Evolutionary conservation across 2,113 vertebrate species (phyloP), one percentile per base, ranked within the genome.

Genomic region (Oriolus oriolus): DNA sequence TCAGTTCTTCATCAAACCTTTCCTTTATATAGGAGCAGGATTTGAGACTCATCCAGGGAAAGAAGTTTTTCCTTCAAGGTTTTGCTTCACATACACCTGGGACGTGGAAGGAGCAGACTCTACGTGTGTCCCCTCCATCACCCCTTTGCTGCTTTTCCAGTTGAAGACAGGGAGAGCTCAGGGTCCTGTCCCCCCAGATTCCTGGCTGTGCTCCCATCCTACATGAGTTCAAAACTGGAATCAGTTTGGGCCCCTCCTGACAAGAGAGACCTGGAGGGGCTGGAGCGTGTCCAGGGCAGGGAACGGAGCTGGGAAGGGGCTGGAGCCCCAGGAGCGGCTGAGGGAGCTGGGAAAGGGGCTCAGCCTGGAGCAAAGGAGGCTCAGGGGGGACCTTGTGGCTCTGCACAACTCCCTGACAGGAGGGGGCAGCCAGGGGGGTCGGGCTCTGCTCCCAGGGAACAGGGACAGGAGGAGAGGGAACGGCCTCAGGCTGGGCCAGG

Each of bases 101-200:
- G 47, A 42, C 3, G 4, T 0, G 2, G 49, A 63, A 31, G 35
- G 35, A 68, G 9, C 16, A 13, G 23, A 52, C n/a, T 54, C 18
- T 13, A 1, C 3, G 0, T 4, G 19, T 5, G 13, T 26, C 10
- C 26, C 9, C 41, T 52, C 81, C 41, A 19, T 19, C 33, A 53
- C 13, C 2, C 27, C 16, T 65, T 37, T 23, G 52, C 35, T 50
- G 44, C 31, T 73, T 37, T 35, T 23, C 68, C 21, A 9, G 4
- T 2, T 44, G 44, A 57, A 73, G 31, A 22, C 31, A 74, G 44
- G 27, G 35, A 74, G 27, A 16, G 52, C 19, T n/a, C 44, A 44
- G 23, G 23, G 23, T n/a, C 53, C 39, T 39, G 23, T 12, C 6
- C 20, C 8, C 7, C 4, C 13, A 39, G 0, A 45, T 45, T 82